phyloP scores from a whole-genome alignment of 2,888 invertebrate genomes.

The Polietes domitor region DNA sequence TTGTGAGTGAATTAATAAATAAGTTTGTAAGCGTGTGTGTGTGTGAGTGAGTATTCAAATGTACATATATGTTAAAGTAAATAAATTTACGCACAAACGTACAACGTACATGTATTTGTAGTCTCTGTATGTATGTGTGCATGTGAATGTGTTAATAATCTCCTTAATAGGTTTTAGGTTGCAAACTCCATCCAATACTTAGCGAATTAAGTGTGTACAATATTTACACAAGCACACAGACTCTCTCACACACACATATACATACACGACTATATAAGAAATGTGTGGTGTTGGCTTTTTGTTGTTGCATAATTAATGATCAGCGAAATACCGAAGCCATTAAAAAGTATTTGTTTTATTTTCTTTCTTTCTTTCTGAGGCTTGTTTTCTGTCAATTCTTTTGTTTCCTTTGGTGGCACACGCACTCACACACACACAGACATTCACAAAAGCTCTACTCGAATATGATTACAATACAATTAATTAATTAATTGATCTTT shows the following conservation, averaged over 20 bases:
- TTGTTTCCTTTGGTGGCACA: neutral
- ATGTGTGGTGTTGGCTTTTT: neutral
- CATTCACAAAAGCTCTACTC: neutral
- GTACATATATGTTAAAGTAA: too few species aligned
- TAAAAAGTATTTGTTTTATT: neutral
- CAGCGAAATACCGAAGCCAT: neutral
- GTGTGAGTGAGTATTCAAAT: neutral
- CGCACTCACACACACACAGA: too few species aligned
- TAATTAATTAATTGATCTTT: neutral
- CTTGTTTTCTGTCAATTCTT: neutral
- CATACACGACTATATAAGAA: neutral
- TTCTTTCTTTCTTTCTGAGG: neutral
- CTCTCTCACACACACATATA: neutral
- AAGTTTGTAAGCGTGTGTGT: neutral
- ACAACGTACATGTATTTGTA: neutral
- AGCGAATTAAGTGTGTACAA: neutral
- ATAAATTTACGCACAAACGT: too few species aligned
- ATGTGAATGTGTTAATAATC: neutral
- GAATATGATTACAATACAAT: slow-evolving; percentile 1
- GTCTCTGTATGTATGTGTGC: too few species aligned
- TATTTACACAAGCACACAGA: neutral
- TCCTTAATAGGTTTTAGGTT: neutral
- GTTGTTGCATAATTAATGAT: neutral
- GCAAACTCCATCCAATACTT: neutral
- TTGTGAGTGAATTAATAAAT: neutral